phyloP scores from a whole-genome alignment of 2,113 vertebrate genomes.

The Entomyzon cyanotis region DNA sequence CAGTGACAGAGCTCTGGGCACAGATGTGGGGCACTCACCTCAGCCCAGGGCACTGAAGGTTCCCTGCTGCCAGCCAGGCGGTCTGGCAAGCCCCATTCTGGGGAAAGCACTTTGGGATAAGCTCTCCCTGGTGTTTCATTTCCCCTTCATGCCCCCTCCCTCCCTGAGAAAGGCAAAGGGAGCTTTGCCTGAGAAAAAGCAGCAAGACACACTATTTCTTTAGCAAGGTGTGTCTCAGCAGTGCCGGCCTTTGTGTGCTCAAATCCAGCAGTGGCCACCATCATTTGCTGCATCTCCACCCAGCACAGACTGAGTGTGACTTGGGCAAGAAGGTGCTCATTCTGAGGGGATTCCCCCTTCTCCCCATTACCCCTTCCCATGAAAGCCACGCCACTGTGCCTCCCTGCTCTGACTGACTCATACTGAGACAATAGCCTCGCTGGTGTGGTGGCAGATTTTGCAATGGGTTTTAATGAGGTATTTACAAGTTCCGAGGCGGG shows the following conservation, averaged over 20 bases:
- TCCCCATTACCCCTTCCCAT: background rate
- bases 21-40: too few species aligned
- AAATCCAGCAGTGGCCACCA: background rate
- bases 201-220: background rate
- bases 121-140: background rate
- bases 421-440: background rate
- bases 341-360: background rate
- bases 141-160: background rate
- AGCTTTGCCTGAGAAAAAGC: background rate
- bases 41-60: background rate
- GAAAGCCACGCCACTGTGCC: background rate
- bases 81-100: background rate
- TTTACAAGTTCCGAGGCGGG: background rate
- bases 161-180: background rate
- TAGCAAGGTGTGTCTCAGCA: background rate
- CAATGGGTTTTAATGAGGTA: conserved; percentile 30
- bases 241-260: background rate
- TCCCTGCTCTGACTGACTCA: background rate
- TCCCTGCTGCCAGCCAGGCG: fast-evolving
- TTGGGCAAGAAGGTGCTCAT: background rate
- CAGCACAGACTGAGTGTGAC: background rate
- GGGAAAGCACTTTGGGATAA: background rate
- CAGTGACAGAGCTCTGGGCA: background rate
- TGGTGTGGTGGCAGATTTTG: background rate
- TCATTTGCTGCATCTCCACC: background rate